A percentile compares a stretch with the other conserved stretches of the same genome.
Evolutionary conservation across 2,888 invertebrate genomes (phyloP).

Genomic region (Serrognathus titanus): DNA sequence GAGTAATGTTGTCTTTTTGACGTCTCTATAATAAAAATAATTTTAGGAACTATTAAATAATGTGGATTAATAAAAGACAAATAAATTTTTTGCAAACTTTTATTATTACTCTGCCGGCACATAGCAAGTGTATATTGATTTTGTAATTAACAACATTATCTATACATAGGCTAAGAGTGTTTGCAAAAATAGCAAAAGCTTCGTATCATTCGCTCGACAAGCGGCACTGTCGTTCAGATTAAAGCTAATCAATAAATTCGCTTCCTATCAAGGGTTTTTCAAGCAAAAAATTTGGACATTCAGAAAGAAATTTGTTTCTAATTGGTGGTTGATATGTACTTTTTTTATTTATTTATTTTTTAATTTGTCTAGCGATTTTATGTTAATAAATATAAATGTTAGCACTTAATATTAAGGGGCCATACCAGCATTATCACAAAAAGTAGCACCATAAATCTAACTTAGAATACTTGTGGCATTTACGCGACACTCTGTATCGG

Average conservation of each 20-base stretch:
- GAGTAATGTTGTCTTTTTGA: no score
- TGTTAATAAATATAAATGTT: neutral
- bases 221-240: neutral
- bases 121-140: conserved; percentile 15
- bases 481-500: conserved; percentile 5
- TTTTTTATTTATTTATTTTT: neutral
- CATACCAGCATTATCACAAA: conserved; percentile 19
- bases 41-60: no score
- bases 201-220: neutral
- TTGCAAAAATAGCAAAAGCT: conserved; percentile 18
- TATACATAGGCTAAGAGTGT: conserved; percentile 8
- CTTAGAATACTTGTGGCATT: neutral
- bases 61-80: no score
- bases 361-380: neutral
- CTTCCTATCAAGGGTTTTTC: neutral
- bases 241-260: neutral
- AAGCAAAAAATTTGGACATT: neutral
- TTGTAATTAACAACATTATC: neutral
- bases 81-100: neutral
- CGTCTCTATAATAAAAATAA: no score
- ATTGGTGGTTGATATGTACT: neutral
- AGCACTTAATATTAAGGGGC: conserved; percentile 12
- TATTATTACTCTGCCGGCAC: conserved; percentile 16
- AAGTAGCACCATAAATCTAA: conserved; percentile 15
- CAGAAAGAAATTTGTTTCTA: neutral